Conservation (phyloP, 2,797 vertebrate genomes). For the Characodon lateralis region DNA sequence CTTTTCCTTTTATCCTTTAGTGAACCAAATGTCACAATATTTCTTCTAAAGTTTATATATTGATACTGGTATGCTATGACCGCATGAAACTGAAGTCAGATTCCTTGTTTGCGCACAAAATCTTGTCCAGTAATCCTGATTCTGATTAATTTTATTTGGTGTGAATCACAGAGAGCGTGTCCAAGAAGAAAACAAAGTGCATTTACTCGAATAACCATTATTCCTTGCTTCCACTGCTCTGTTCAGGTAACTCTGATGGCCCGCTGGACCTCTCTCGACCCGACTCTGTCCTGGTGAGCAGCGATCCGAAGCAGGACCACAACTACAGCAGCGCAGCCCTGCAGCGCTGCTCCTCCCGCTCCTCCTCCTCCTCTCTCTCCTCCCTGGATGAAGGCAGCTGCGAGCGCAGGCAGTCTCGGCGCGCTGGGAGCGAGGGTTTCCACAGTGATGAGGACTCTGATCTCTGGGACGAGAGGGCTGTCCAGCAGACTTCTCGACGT, state of each 20-base stretch:
- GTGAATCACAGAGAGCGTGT: not conserved
- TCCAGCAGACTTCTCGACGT: conserved; percentile 66
- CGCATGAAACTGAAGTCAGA: no score
- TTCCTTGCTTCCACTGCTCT: conserved; percentile 12
- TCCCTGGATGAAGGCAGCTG: conserved; percentile 91
- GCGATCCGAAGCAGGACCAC: conserved; percentile 95
- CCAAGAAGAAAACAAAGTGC: not conserved
- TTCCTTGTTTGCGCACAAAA: no score
- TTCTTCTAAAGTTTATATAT: no score
- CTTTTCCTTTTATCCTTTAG: no score
- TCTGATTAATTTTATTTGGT: not conserved
- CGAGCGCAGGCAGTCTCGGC: conserved; percentile 85
- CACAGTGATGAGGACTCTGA: conserved; percentile 95
- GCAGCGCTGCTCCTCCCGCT: conserved; percentile 89
- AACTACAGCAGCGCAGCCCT: conserved; percentile 94
- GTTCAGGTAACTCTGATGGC: conserved; percentile 80
- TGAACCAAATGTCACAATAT: no score
- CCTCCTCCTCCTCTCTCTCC: conserved; percentile 86
- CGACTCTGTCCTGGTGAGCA: conserved; percentile 84
- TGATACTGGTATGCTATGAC: no score
- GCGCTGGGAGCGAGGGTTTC: conserved; percentile 92
- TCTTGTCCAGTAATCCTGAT: no score
- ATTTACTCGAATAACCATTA: not conserved
- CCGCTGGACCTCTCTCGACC: conserved; percentile 85
- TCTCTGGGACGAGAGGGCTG: conserved; percentile 79